Conservation (phyloP, 2,113 vertebrate genomes). For the Isichthys henryi region DNA sequence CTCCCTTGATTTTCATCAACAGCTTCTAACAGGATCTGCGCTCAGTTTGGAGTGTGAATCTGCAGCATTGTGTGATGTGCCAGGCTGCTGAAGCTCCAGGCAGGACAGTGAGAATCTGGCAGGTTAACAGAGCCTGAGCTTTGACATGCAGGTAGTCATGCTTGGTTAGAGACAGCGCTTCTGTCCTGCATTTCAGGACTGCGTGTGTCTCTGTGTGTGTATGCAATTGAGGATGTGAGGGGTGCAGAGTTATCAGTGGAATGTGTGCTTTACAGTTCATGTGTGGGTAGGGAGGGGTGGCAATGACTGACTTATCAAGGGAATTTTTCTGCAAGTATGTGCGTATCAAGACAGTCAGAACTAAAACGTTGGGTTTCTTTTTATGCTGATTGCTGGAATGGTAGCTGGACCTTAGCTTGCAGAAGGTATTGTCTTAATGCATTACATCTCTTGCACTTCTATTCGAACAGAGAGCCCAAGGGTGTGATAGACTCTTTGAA, state of each 20-base stretch:
- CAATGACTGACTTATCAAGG: conserved; percentile 32
- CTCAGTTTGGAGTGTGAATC: conserved; percentile 38
- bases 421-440: not conserved
- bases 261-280: not conserved
- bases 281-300: not conserved
- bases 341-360: not conserved
- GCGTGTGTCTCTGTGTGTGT: conserved; percentile 29
- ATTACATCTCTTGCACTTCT: not conserved
- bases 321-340: conserved; percentile 13
- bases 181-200: conserved; percentile 55
- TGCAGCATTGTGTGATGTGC: conserved; percentile 34
- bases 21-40: conserved; percentile 47
- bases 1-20: conserved; percentile 54
- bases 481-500: not conserved
- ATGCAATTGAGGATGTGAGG: conserved; percentile 9
- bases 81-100: conserved; percentile 29
- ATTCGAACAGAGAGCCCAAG: not conserved
- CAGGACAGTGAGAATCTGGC: conserved; percentile 30
- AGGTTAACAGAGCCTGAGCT: conserved; percentile 30
- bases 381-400: not conserved
- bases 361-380: not conserved
- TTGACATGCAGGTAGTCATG: conserved; percentile 56
- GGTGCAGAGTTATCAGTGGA: not conserved
- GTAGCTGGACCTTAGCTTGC: not conserved
- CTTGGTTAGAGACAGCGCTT: conserved; percentile 48